Evolutionary conservation across 1,140 invertebrate genomes (phyloP).

Genomic region (Ostrea edulis): DNA sequence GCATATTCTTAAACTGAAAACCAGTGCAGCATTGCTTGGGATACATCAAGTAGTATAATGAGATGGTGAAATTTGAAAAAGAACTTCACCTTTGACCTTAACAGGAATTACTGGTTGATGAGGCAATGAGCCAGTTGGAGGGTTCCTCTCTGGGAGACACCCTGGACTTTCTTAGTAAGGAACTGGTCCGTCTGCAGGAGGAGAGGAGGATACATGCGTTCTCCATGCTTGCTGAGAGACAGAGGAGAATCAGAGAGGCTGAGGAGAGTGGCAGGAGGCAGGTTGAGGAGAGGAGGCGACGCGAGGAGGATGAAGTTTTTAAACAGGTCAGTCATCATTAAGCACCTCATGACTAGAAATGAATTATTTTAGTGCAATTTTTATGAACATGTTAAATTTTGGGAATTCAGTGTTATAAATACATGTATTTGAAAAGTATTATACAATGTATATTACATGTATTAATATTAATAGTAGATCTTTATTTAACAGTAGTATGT

Average conservation of each 20-base stretch:
- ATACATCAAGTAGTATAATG: too few relatives aligned
- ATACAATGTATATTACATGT: too few relatives aligned
- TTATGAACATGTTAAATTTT: too few relatives aligned
- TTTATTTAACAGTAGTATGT: too few relatives aligned
- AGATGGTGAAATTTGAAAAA: too few relatives aligned
- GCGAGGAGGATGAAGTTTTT: conserved; percentile 89
- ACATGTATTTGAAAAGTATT: too few relatives aligned
- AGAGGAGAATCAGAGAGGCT: conserved; percentile 85
- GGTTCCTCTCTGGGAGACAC: conserved; percentile 84
- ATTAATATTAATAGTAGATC: too few relatives aligned
- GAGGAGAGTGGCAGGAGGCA: conserved; percentile 86
- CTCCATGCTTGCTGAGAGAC: conserved; percentile 85
- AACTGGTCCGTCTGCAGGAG: conserved; percentile 86
- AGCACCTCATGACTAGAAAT: too few relatives aligned
- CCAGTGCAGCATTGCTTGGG: too few relatives aligned
- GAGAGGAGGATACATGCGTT: conserved; percentile 87
- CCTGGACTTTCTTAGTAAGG: conserved; percentile 88
- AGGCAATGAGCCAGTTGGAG: conserved; percentile 79
- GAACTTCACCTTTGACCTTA: conserved; percentile 15
- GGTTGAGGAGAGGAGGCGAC: conserved; percentile 83
- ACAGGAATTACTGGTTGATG: conserved; percentile 77
- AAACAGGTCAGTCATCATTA: conserved; percentile 81
- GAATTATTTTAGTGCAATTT: too few relatives aligned
- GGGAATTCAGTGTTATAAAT: too few relatives aligned
- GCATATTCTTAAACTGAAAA: too few relatives aligned